Percentiles rank a stretch among this genome's conserved stretches.
phyloP scores from a whole-genome alignment of 2,888 invertebrate species.

The Pandemis corylana region DNA sequence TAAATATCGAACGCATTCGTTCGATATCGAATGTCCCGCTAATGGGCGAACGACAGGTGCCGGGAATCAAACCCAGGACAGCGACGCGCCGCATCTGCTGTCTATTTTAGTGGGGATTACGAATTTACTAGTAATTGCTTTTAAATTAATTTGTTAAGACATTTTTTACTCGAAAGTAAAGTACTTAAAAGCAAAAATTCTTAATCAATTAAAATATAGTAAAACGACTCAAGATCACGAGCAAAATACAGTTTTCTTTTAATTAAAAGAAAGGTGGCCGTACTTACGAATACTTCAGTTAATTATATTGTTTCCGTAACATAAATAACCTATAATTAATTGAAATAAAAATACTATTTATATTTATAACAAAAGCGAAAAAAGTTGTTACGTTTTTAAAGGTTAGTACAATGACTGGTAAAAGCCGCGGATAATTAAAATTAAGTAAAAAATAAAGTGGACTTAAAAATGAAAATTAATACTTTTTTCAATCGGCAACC shows the following conservation, averaged over 20 bases:
- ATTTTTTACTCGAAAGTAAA: background rate
- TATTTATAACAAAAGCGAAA: background rate
- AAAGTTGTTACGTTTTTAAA: background rate
- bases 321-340: slow-evolving; percentile 11
- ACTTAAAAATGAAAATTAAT: background rate
- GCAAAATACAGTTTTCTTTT: background rate
- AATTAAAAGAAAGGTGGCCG: no score
- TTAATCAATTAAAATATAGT: no score
- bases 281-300: no score
- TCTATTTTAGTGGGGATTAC: slow-evolving; percentile 37
- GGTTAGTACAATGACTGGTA: background rate
- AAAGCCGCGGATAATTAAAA: background rate
- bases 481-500: background rate
- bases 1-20: slow-evolving; percentile 56
- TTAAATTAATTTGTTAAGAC: slow-evolving; percentile 22
- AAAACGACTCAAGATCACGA: background rate
- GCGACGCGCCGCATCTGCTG: slow-evolving; percentile 73
- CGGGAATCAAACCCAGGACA: slow-evolving; percentile 77
- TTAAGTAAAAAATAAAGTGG: background rate
- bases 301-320: no score
- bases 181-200: no score
- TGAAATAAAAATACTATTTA: background rate
- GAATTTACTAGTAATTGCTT: slow-evolving; percentile 37
- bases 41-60: slow-evolving; percentile 83
- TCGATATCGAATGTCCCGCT: slow-evolving; percentile 73